Percentiles rank a stretch among this genome's conserved stretches.
phyloP scores from a whole-genome alignment of 2,888 invertebrate species.

The Hyposoter dolosus region DNA sequence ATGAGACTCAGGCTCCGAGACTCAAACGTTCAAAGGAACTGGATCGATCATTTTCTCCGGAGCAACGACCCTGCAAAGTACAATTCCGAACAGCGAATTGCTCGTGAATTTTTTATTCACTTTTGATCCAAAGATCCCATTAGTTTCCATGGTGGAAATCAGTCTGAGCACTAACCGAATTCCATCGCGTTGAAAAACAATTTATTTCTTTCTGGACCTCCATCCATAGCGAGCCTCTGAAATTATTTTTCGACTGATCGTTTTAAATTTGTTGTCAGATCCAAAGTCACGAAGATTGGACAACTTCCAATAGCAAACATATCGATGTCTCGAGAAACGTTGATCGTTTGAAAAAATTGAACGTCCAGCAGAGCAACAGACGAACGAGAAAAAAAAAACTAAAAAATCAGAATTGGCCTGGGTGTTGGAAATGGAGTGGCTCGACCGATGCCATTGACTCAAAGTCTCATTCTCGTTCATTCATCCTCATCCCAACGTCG shows the following conservation, averaged over 20 bases:
- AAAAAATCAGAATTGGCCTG: not conserved
- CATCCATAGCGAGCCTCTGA: not conserved
- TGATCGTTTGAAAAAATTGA: conserved; percentile 12
- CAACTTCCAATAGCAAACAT: conserved; percentile 6
- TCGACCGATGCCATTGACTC: not conserved
- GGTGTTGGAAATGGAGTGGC: not conserved
- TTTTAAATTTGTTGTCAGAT: conserved; percentile 42
- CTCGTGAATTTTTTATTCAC: not conserved
- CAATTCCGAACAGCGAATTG: not conserved
- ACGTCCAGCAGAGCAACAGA: conserved; percentile 51
- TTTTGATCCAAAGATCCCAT: not conserved
- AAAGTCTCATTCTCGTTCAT: not conserved
- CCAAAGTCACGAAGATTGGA: conserved; percentile 19
- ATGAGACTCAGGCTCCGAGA: not conserved
- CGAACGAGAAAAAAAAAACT: conserved; percentile 64
- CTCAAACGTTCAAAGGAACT: not conserved
- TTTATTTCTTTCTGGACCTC: not conserved
- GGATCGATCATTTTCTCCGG: not conserved
- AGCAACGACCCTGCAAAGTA: not conserved
- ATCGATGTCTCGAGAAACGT: conserved; percentile 22
- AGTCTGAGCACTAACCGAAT: not conserved
- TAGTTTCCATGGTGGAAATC: not conserved
- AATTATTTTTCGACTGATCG: not conserved
- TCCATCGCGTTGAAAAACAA: not conserved
- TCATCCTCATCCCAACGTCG: not conserved